These are phyloP conservation scores for Drosophila mettleri DNA, from an alignment of 2,888 invertebrate genomes.

Conservation along the genomic window DNA sequence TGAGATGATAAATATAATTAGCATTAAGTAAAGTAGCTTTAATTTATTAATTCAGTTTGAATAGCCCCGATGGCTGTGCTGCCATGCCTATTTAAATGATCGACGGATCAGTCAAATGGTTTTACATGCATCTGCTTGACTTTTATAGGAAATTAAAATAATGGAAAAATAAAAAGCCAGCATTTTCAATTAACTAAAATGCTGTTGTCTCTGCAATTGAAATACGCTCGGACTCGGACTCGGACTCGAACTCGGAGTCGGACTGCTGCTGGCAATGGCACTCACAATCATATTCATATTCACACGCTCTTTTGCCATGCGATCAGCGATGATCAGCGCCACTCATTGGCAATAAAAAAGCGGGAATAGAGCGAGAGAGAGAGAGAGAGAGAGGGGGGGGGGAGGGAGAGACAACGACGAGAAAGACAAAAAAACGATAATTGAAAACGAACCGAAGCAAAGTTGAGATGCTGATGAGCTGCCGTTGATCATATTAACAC, in stretches of 20 bases:
- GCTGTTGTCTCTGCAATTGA: constrained; percentile 68
- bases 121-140: constrained; percentile 31
- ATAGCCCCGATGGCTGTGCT: constrained; percentile 15
- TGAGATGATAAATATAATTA: constrained; percentile 3
- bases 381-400: neutral
- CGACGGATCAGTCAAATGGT: constrained; percentile 49
- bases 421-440: constrained; percentile 47
- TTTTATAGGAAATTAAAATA: constrained; percentile 61
- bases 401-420: neutral
- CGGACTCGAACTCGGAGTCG: no score
- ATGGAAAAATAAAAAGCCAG: constrained; percentile 47
- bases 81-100: constrained; percentile 16
- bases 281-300: constrained; percentile 56
- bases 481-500: constrained; percentile 79
- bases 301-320: constrained; percentile 80
- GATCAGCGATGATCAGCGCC: constrained; percentile 61
- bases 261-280: constrained; percentile 3
- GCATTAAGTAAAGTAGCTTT: neutral
- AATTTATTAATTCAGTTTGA: neutral
- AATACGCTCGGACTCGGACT: constrained; percentile 14
- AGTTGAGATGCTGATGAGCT: constrained; percentile 78
- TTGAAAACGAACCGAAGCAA: constrained; percentile 57
- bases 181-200: constrained; percentile 73
- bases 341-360: constrained; percentile 47
- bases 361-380: neutral